Conservation (phyloP, 2,113 vertebrate species). For the Eleginops maclovinus region DNA sequence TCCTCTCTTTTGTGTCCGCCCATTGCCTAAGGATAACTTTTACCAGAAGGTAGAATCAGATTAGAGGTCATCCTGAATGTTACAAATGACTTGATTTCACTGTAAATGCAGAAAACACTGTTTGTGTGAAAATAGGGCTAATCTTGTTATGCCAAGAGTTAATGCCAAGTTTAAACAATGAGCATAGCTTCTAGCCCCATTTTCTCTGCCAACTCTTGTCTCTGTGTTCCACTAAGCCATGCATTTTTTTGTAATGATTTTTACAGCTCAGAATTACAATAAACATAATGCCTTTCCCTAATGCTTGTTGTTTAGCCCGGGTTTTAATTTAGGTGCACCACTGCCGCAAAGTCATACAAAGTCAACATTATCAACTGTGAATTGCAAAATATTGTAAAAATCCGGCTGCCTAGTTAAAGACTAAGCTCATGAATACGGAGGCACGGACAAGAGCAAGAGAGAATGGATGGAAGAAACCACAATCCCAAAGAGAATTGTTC, state of each 20-base stretch:
- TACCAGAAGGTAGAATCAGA: constrained; percentile 40
- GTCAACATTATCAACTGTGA: constrained; percentile 29
- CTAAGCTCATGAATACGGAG: constrained; percentile 24
- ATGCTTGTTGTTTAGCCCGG: constrained; percentile 39
- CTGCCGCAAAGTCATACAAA: constrained; percentile 66
- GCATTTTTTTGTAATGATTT: constrained; percentile 54
- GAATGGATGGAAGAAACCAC: constrained; percentile 28
- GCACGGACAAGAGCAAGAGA: constrained; percentile 10
- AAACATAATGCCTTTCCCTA: constrained; percentile 36
- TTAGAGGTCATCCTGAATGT: constrained; percentile 54
- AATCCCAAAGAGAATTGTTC: constrained; percentile 43
- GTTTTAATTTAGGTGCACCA: constrained; percentile 52
- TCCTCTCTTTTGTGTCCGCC: constrained; percentile 4
- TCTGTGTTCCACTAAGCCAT: constrained; percentile 60
- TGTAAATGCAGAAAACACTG: constrained; percentile 52
- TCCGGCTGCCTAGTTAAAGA: constrained; percentile 10
- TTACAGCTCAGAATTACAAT: constrained; percentile 58
- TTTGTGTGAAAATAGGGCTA: constrained; percentile 69
- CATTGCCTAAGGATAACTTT: constrained; percentile 30
- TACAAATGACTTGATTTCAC: constrained; percentile 58
- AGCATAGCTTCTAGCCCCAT: constrained; percentile 55
- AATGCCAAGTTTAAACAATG: constrained; percentile 75
- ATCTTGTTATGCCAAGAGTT: constrained; percentile 71
- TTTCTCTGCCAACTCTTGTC: constrained; percentile 71
- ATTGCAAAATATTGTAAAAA: constrained; percentile 30